Base-by-base conservation (phyloP, 1,140 invertebrate genomes). In the Habropoda laboriosa region DNA sequence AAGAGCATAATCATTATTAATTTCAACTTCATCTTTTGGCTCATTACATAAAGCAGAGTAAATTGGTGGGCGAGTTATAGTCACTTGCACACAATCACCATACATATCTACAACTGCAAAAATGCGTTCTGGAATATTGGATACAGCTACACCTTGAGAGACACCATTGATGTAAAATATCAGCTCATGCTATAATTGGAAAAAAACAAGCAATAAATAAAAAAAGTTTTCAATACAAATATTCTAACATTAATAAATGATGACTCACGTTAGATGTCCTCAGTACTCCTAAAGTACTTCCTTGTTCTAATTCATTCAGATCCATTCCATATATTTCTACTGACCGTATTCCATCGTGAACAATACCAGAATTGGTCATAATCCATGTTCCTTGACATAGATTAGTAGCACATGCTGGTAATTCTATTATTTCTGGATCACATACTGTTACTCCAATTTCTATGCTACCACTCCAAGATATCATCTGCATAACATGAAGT, bases 91-190 rank as follows among this genome's bases (percentile, higher is more conserved):
- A 93, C 97, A 98, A 91, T 98, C 98, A 3, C 97, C 98, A 92
- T 98, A 99, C 89, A 99, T 94, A 93, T 98, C 97, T 35, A 99
- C 95, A 18, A 99, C 95, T 12, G 96, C 98, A 94, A 96, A 98
- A 21, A 99, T 94, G 53, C 94, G 93, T 21, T 94, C 87, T 32
- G 97, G 97, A 81, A 99, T 93, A 86, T 96, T 95, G 81, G 94
- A 94, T 0, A 96, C 97, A 2, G 97, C 98, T 60, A 97, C 93
- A 16, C 98, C 98, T 92, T 98, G 97, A 35, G 97, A 96, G 74
- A 96, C 94, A 10, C 97, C 97, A 93, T 99, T 98, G 0, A 99
- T 94, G 91, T 96, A 98, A 92, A 98, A 98, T 86, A 98, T 94
- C 66, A 99, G 93, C 82, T 97, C 97, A 7, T 96, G 96, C 94